Evolutionary conservation across 2,797 vertebrate genomes (phyloP).

Genomic region (Scarus forsteni): DNA sequence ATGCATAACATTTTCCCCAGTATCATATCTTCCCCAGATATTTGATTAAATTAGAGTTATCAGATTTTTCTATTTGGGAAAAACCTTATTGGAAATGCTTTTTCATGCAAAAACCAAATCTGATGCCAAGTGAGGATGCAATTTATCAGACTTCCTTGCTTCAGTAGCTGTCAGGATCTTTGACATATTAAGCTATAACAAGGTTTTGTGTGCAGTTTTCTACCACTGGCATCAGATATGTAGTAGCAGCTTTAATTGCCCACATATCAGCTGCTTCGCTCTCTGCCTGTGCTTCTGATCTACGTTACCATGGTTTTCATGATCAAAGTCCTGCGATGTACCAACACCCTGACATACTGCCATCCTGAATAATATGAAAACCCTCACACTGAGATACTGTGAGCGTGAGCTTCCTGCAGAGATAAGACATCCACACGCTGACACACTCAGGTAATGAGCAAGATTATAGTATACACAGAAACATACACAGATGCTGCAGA

Average conservation of each 20-base stretch:
- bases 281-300: conserved; percentile 45
- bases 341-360: conserved; percentile 29
- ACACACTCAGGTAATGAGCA: conserved; percentile 29
- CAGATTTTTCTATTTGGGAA: neutral
- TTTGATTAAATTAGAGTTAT: neutral
- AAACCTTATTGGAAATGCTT: conserved; percentile 6
- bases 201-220: conserved; percentile 14
- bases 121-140: neutral
- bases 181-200: conserved; percentile 7
- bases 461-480: conserved; percentile 23
- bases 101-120: neutral
- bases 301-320: conserved; percentile 77
- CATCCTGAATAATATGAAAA: conserved; percentile 18
- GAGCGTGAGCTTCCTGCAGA: neutral
- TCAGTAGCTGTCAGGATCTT: neutral
- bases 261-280: conserved; percentile 66
- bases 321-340: conserved; percentile 58
- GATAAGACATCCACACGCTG: conserved; percentile 25
- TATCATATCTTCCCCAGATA: neutral
- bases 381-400: neutral
- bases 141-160: neutral
- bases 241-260: conserved; percentile 66
- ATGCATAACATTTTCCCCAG: too few relatives aligned
- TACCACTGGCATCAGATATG: conserved; percentile 32
- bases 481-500: conserved; percentile 34